Conservation (phyloP, 2,888 invertebrate genomes). For the Cancer borealis region DNA sequence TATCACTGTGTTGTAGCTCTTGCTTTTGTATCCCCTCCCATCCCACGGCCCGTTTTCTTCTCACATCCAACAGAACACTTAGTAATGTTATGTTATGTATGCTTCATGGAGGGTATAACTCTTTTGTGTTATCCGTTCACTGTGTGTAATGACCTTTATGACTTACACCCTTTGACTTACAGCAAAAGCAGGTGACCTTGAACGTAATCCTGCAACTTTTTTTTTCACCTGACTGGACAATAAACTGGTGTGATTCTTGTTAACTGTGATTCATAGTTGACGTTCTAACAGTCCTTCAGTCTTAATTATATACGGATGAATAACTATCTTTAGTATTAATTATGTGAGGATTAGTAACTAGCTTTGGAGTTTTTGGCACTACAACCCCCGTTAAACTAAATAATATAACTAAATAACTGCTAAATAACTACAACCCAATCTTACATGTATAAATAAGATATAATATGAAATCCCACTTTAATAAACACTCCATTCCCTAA, state of each 20-base stretch:
- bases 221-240: background rate
- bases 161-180: background rate
- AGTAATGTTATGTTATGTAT: background rate
- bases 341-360: background rate
- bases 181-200: background rate
- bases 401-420: background rate
- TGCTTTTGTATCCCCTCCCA: conserved; percentile 22
- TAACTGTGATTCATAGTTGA: conserved; percentile 18
- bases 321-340: background rate
- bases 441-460: background rate
- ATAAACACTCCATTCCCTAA: background rate
- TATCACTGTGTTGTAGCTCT: conserved; percentile 25
- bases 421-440: background rate
- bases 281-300: background rate
- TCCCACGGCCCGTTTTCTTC: conserved; percentile 26
- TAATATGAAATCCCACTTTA: background rate
- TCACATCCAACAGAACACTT: background rate
- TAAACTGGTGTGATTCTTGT: conserved; percentile 40
- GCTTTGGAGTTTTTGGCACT: background rate
- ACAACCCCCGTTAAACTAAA: background rate
- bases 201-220: background rate
- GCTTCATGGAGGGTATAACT: background rate
- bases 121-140: background rate
- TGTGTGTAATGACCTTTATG: background rate
- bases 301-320: background rate